Conservation (phyloP, 2,113 vertebrate species). For the Mola mola region DNA sequence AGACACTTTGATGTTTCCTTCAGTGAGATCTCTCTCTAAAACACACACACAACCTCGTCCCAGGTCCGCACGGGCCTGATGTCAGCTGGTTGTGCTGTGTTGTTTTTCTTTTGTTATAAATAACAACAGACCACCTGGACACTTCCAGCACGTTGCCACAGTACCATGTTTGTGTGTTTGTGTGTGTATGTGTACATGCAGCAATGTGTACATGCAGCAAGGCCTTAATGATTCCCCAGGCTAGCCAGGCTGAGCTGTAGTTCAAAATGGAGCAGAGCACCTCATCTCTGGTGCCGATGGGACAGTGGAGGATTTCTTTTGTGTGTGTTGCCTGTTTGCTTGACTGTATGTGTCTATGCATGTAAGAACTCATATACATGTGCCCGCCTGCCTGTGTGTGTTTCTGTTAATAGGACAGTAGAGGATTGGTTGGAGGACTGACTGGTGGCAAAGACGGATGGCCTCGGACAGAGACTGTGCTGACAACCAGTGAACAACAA, state of each 20-base stretch:
- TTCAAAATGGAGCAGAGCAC: constrained; percentile 71
- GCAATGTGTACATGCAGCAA: constrained; percentile 13
- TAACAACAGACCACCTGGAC: constrained; percentile 99
- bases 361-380: constrained; percentile 7
- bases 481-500: constrained; percentile 95
- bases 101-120: constrained; percentile 99
- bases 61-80: constrained; percentile 86
- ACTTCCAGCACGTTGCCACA: constrained; percentile 82
- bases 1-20: constrained; percentile 85
- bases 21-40: constrained; percentile 2
- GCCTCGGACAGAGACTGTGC: constrained; percentile 88
- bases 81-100: constrained; percentile 90
- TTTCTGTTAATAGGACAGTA: constrained; percentile 72
- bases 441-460: constrained; percentile 96
- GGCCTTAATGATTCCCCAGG: constrained; percentile 97
- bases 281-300: constrained; percentile 91
- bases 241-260: constrained; percentile 71
- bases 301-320: constrained; percentile 88
- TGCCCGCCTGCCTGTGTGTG: constrained; percentile 38
- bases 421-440: constrained; percentile 90
- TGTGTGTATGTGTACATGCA: constrained; percentile 18
- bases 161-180: constrained; percentile 39
- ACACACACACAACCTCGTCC: constrained; percentile 53
- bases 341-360: constrained; percentile 4
- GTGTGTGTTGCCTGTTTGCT: neutral